Conservation (phyloP, 2,797 vertebrate species). For the Hephaestus fuliginosus region DNA sequence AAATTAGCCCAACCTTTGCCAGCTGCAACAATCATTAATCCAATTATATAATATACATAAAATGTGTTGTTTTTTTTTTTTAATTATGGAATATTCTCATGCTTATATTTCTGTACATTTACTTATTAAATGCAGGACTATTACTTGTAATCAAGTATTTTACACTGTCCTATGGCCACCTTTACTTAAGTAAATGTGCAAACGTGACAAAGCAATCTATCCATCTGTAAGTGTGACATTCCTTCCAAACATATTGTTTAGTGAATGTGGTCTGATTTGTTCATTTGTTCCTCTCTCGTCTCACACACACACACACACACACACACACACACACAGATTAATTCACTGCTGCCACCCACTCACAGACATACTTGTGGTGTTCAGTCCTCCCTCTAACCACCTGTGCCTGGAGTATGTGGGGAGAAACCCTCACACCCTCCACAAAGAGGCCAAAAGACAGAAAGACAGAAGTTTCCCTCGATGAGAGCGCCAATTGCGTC, state of each 20-base stretch:
- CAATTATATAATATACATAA: too few species aligned
- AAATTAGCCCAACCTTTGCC: too few species aligned
- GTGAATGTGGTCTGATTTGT: background rate
- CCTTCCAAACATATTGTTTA: background rate
- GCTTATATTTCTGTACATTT: too few species aligned
- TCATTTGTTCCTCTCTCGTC: background rate
- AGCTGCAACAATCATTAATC: too few species aligned
- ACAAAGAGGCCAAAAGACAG: background rate
- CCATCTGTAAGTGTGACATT: background rate
- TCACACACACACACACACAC: background rate
- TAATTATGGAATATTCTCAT: too few species aligned
- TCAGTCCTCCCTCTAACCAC: constrained; percentile 8
- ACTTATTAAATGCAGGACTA: too few species aligned
- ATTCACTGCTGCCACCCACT: constrained; percentile 15
- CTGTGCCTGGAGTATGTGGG: constrained; percentile 12
- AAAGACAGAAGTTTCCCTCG: background rate
- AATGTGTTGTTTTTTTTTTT: too few species aligned
- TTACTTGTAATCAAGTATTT: background rate
- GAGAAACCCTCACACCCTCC: background rate
- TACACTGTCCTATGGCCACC: too few species aligned
- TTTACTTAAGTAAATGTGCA: too few species aligned
- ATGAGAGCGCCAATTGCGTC: background rate
- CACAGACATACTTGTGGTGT: constrained; percentile 21
- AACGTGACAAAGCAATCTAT: too few species aligned
- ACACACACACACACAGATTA: constrained; percentile 2